Evolutionary conservation across 2,797 vertebrate genomes (phyloP).

Genomic region (Mareca strepera): DNA sequence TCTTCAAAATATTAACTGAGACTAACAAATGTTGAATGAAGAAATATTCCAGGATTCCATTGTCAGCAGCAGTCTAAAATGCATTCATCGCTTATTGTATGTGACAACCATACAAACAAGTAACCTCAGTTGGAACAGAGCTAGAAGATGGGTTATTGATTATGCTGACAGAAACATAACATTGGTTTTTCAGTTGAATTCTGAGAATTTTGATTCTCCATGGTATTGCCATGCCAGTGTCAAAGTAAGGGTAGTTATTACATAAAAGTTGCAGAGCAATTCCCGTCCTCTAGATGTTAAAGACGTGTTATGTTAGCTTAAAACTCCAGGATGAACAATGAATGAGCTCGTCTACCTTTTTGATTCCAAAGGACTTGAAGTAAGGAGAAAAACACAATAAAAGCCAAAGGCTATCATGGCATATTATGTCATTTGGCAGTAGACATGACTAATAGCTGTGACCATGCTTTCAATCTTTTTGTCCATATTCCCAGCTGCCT

Average conservation of each 20-base stretch:
- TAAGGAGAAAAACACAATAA: not conserved
- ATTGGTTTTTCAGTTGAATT: not conserved
- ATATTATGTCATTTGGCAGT: not conserved
- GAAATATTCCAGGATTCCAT: not conserved
- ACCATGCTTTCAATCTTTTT: not conserved
- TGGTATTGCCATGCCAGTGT: not conserved
- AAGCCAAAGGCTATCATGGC: not conserved
- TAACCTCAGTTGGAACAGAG: not conserved
- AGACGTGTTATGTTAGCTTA: not conserved
- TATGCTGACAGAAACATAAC: not conserved
- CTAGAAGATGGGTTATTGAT: not conserved
- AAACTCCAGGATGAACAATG: not conserved
- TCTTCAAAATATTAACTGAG: constrained; percentile 10
- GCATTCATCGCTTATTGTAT: not conserved
- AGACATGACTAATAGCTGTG: not conserved
- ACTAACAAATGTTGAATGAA: not conserved
- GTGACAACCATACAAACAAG: not conserved
- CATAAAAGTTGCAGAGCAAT: not conserved
- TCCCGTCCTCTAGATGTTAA: not conserved
- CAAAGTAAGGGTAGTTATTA: not conserved
- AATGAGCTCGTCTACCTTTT: not conserved
- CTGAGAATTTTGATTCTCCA: not conserved
- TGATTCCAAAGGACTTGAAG: not conserved
- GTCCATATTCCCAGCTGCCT: not conserved
- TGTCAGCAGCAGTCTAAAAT: not conserved